These are phyloP conservation scores for Holocentrus rufus DNA, from an alignment of 2,797 vertebrate species.

Conservation along the genomic window DNA sequence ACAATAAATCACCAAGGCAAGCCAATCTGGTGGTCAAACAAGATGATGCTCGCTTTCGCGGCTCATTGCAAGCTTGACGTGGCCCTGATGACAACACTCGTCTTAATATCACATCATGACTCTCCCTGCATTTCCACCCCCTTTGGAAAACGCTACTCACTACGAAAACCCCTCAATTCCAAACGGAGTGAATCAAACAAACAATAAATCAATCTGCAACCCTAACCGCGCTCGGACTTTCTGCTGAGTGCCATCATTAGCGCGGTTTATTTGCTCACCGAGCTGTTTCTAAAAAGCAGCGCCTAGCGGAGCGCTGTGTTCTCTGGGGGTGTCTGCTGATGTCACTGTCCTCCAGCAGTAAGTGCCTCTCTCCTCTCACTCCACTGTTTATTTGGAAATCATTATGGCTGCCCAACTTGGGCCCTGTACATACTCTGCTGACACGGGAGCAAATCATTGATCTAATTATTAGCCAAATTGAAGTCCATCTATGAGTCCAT, in stretches of 20 bases:
- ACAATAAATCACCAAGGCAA: constrained; percentile 53
- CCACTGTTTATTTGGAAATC: constrained; percentile 73
- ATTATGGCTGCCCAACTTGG: constrained; percentile 51
- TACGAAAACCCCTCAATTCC: constrained; percentile 43
- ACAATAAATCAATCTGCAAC: constrained; percentile 71
- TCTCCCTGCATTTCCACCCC: constrained; percentile 39
- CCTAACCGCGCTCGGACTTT: constrained; percentile 39
- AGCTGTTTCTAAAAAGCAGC: constrained; percentile 62
- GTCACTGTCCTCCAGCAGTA: constrained; percentile 57
- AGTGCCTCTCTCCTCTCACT: constrained; percentile 47
- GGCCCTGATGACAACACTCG: constrained; percentile 57
- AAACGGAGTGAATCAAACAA: constrained; percentile 64
- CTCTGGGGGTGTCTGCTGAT: constrained; percentile 50
- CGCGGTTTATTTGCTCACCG: constrained; percentile 72
- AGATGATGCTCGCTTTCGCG: constrained; percentile 43
- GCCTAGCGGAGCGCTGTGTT: constrained; percentile 41
- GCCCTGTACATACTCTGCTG: constrained; percentile 26
- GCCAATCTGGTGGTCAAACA: constrained; percentile 49
- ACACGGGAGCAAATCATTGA: constrained; percentile 51
- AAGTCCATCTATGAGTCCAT: constrained; percentile 34
- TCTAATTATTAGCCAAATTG: constrained; percentile 57
- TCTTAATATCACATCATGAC: constrained; percentile 51
- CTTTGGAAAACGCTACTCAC: constrained; percentile 66
- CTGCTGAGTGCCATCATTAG: constrained; percentile 71
- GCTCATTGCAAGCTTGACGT: constrained; percentile 59